phyloP scores from a whole-genome alignment of 2,888 invertebrate species.

The Epinotia ramella region DNA sequence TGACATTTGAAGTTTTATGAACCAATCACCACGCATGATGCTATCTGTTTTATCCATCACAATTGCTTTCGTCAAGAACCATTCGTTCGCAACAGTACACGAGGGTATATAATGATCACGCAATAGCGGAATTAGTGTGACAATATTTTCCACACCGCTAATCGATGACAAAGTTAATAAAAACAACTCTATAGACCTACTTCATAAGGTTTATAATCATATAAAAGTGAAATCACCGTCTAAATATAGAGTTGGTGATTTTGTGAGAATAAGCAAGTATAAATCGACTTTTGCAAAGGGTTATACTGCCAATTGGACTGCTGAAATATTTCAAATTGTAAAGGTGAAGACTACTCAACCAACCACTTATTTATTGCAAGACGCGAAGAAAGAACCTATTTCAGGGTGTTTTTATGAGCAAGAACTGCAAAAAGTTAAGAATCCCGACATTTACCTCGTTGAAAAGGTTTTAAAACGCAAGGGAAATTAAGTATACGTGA shows the following conservation, averaged over 20 bases:
- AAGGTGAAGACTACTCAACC: conserved; percentile 47
- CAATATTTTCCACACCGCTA: neutral
- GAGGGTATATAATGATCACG: neutral
- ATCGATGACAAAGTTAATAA: neutral
- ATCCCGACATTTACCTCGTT: too few relatives aligned
- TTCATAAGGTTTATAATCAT: conserved; percentile 12
- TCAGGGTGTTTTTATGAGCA: conserved; percentile 46
- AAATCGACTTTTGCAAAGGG: conserved; percentile 45
- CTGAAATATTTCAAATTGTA: conserved; percentile 49
- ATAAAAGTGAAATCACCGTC: neutral
- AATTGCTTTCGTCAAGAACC: neutral
- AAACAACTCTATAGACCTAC: neutral
- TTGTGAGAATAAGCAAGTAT: conserved; percentile 47
- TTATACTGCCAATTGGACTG: conserved; percentile 48
- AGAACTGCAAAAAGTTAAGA: conserved; percentile 46
- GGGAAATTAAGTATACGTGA: too few relatives aligned
- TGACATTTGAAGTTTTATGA: neutral
- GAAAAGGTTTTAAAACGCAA: too few relatives aligned
- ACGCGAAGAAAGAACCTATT: conserved; percentile 10
- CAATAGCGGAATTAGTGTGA: neutral
- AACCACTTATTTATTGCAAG: conserved; percentile 46
- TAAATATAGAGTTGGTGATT: conserved; percentile 34
- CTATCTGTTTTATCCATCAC: neutral
- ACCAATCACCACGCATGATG: conserved; percentile 2
- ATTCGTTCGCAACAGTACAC: neutral